Conservation (phyloP, 2,888 invertebrate species). For the Ophion costatus region DNA sequence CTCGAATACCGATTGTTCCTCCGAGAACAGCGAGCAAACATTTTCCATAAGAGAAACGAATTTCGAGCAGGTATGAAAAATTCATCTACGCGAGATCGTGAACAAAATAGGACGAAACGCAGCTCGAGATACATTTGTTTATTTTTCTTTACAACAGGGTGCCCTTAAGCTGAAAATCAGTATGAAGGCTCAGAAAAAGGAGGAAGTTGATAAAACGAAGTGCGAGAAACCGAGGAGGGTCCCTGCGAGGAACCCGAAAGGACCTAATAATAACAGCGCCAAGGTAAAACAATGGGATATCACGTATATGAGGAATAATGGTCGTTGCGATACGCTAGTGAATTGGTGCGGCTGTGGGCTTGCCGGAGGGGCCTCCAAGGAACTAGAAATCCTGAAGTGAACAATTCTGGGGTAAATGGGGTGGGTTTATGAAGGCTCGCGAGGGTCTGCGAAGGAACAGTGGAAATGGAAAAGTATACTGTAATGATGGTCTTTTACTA, state of each 20-base stretch:
- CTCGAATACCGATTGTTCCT: slow-evolving; percentile 84
- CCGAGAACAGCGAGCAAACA: slow-evolving; percentile 83
- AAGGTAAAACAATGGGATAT: slow-evolving; percentile 73
- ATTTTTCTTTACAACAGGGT: slow-evolving; percentile 77
- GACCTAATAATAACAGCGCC: slow-evolving; percentile 73
- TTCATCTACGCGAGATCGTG: background rate
- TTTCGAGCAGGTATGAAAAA: slow-evolving; percentile 82
- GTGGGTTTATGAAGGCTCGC: no score
- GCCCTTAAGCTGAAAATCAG: slow-evolving; percentile 84
- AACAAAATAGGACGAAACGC: background rate
- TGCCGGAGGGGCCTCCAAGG: no score
- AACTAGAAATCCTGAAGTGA: no score
- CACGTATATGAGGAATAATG: no score
- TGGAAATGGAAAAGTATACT: no score
- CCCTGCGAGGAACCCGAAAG: slow-evolving; percentile 76
- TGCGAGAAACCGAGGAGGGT: slow-evolving; percentile 76
- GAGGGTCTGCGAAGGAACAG: no score
- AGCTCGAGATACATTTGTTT: background rate
- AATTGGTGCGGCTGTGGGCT: no score
- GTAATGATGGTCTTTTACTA: no score
- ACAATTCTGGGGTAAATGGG: no score
- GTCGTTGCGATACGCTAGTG: no score
- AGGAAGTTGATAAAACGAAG: slow-evolving; percentile 78
- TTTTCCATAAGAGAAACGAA: slow-evolving; percentile 84
- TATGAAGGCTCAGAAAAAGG: slow-evolving; percentile 83